Base-by-base conservation (phyloP, 2,888 invertebrate genomes). In the Hydrotaea diabolus region DNA sequence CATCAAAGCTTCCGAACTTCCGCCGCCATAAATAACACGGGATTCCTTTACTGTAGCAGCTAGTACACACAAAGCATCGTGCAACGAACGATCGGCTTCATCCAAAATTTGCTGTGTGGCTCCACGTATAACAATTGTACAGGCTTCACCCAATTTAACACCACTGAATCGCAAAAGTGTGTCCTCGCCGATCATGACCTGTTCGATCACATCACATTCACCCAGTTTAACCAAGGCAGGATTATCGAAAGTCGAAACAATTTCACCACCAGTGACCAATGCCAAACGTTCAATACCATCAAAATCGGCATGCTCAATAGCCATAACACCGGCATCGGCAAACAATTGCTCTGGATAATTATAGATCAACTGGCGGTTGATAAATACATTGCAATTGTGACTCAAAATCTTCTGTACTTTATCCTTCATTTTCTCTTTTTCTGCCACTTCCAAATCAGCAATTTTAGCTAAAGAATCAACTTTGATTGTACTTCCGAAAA, bases 301-400 rank as follows among this genome's bases (percentile, higher is more conserved):
- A 91, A 99, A 99, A 92, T 99, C 99, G 2, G 99, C 99, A 92
- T 99, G 99, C 91, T 99, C 99, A 88, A 99, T 99, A 0, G 99
- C 99, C 99, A 99, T 99, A 9, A 99, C 95, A 69, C 97, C 97
- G 62, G 98, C 97, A 93, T 99, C 99, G 53, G 99, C 98, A 92
- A 99, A 99, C 88, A 99, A 93, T 93, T 99, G 99, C 92, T 99
- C 99, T 0, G 99, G 99, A 92, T 99, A 99, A 93, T 99, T 99
- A 94, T 99, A 99, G 92, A 99, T 99, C 87, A 99, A 93, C 93
- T 99, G 99, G 87, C 97, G 96, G 93, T 99, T 99, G 91, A 99
- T 98, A 92, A 99, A 99, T 0, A 99, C 99, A 93, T 97, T 99
- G 93, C 97, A 97, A 87, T 97, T 97, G 92, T 99, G 98, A 87